A percentile compares a stretch with the other conserved stretches of the same genome.
Evolutionary conservation across 1,140 invertebrate genomes (phyloP).

Genomic region (Dufourea novaeangliae): DNA sequence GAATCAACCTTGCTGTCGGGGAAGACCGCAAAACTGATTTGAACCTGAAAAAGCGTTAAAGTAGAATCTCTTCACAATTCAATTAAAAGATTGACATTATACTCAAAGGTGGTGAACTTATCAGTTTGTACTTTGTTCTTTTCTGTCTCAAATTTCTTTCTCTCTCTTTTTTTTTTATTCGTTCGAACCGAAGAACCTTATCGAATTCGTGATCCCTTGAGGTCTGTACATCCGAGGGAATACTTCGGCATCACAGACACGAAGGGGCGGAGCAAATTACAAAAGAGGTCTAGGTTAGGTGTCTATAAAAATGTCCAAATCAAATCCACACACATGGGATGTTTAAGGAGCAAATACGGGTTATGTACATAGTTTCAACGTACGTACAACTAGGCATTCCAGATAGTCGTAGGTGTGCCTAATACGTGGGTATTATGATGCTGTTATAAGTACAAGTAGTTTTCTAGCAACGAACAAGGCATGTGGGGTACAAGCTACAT

Average conservation of each 20-base stretch:
- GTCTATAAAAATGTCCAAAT: conserved; percentile 38
- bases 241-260: conserved; percentile 17
- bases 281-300: conserved; percentile 40
- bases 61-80: conserved; percentile 71
- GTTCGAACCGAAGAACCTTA: conserved; percentile 28
- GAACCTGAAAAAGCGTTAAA: conserved; percentile 79
- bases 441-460: conserved; percentile 37
- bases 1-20: conserved; percentile 79
- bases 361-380: conserved; percentile 43
- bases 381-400: conserved; percentile 64
- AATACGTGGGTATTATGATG: conserved; percentile 43
- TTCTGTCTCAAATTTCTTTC: conserved; percentile 1
- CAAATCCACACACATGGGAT: conserved; percentile 50
- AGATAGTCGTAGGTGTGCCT: conserved; percentile 53
- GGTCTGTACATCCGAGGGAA: conserved; percentile 16
- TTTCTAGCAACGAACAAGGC: conserved; percentile 46
- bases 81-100: conserved; percentile 45
- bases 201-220: conserved; percentile 30
- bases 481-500: conserved; percentile 41
- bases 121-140: conserved; percentile 14
- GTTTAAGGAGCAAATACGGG: conserved; percentile 36
- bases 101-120: conserved; percentile 44
- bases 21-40: conserved; percentile 80
- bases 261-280: conserved; percentile 31
- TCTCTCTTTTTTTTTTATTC: neutral